phyloP scores from a whole-genome alignment of 2,888 invertebrate species.

The Allolobophora icterica region DNA sequence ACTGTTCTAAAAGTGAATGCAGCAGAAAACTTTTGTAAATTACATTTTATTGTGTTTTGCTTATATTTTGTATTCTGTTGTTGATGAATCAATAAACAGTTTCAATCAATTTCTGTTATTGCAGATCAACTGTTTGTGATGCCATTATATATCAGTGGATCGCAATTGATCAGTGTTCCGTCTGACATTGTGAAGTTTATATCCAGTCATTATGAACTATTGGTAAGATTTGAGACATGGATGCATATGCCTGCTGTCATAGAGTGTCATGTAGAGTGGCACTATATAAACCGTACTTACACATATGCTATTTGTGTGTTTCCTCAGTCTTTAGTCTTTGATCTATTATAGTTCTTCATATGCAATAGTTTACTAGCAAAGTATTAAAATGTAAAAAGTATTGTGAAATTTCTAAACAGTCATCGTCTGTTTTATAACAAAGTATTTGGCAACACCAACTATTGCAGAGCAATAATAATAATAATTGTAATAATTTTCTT shows the following conservation, averaged over 20 bases:
- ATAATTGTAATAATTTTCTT: too few species aligned
- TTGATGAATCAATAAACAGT: too few species aligned
- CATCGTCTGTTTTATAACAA: not conserved
- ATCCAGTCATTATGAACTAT: not conserved
- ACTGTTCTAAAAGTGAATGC: too few species aligned
- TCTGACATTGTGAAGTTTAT: constrained; percentile 9
- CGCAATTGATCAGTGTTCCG: not conserved
- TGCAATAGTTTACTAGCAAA: constrained; percentile 3
- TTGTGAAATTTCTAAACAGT: not conserved
- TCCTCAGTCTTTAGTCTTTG: not conserved
- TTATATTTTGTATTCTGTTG: too few species aligned
- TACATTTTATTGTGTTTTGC: too few species aligned
- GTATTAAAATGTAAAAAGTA: not conserved
- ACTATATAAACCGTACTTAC: not conserved
- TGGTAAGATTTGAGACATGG: too few species aligned
- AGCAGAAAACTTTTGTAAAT: too few species aligned
- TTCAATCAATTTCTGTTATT: not conserved
- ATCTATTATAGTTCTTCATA: not conserved
- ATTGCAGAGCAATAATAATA: not conserved
- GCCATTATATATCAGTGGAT: not conserved
- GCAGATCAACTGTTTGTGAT: not conserved
- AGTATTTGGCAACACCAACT: not conserved
- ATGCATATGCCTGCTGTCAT: too few species aligned
- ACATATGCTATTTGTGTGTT: not conserved
- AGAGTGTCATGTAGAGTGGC: not conserved